These are phyloP conservation scores for Pterostichus niger DNA, from an alignment of 2,888 invertebrate species.

Conservation along the genomic window DNA sequence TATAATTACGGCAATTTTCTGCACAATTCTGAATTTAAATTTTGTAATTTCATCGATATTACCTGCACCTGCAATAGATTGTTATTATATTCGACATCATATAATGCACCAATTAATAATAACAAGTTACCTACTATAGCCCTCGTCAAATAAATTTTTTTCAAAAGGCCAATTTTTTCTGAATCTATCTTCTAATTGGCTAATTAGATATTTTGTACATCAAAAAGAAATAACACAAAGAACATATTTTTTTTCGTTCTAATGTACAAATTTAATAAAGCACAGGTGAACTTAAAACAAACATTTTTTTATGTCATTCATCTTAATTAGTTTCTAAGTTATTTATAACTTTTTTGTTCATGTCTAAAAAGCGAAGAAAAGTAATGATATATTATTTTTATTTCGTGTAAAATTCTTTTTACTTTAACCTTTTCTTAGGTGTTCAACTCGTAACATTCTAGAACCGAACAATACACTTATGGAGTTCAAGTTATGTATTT, in stretches of 20 bases:
- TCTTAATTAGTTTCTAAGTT: slow-evolving; percentile 35
- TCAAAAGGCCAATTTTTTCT: background rate
- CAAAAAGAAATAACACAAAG: slow-evolving; percentile 19
- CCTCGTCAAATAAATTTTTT: too few species aligned
- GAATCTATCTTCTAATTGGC: slow-evolving; percentile 9
- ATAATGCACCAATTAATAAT: background rate
- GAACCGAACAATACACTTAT: background rate
- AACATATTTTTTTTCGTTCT: slow-evolving; percentile 6
- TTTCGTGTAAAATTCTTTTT: background rate
- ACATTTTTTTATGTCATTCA: slow-evolving; percentile 11
- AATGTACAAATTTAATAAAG: too few species aligned
- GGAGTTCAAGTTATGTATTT: background rate
- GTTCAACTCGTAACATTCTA: background rate
- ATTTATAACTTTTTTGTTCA: slow-evolving; percentile 17
- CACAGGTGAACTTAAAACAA: background rate
- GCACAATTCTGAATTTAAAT: background rate
- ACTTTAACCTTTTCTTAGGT: background rate
- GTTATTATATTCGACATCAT: background rate
- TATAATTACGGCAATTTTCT: slow-evolving; percentile 19
- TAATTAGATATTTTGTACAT: slow-evolving; percentile 7
- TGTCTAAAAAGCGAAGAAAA: slow-evolving; percentile 2
- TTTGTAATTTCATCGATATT: background rate
- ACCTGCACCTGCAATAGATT: too few species aligned
- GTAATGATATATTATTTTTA: slow-evolving; percentile 1
- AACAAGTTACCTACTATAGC: background rate